phyloP scores from a whole-genome alignment of 2,797 vertebrate genomes.

The Tinamus major region DNA sequence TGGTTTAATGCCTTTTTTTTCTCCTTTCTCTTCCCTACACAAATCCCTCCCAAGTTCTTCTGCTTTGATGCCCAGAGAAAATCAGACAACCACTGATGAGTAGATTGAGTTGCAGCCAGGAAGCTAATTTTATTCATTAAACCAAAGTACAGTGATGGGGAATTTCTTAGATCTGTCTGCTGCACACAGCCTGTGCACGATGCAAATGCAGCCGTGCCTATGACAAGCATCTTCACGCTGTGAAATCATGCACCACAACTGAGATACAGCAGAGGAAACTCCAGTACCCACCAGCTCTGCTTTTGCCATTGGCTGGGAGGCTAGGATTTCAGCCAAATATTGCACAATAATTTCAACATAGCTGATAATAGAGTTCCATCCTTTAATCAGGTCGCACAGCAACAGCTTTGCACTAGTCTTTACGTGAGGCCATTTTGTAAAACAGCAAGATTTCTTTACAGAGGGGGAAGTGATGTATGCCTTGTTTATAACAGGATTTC shows the following conservation, averaged over 20 bases:
- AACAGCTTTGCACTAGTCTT: not conserved
- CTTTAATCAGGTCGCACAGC: not conserved
- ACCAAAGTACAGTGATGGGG: not conserved
- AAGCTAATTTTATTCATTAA: not conserved
- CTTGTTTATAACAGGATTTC: not conserved
- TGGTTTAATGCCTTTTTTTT: not conserved
- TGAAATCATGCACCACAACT: not conserved
- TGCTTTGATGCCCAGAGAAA: not conserved
- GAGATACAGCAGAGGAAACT: not conserved
- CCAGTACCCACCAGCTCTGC: not conserved
- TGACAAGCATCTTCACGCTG: not conserved
- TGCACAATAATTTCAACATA: constrained; percentile 10
- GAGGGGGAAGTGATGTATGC: not conserved
- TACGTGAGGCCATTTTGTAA: not conserved
- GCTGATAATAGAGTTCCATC: not conserved
- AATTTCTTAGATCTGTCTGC: not conserved
- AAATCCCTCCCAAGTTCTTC: not conserved
- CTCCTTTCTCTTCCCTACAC: not conserved
- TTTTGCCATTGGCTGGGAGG: not conserved
- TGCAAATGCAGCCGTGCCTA: not conserved
- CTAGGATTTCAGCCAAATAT: constrained; percentile 1
- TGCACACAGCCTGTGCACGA: not conserved
- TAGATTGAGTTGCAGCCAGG: not conserved
- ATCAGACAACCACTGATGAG: not conserved
- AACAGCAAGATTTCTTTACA: not conserved